These are phyloP conservation scores for Pachypanchax playfairii DNA, from an alignment of 2,113 vertebrate genomes.

Conservation along the genomic window DNA sequence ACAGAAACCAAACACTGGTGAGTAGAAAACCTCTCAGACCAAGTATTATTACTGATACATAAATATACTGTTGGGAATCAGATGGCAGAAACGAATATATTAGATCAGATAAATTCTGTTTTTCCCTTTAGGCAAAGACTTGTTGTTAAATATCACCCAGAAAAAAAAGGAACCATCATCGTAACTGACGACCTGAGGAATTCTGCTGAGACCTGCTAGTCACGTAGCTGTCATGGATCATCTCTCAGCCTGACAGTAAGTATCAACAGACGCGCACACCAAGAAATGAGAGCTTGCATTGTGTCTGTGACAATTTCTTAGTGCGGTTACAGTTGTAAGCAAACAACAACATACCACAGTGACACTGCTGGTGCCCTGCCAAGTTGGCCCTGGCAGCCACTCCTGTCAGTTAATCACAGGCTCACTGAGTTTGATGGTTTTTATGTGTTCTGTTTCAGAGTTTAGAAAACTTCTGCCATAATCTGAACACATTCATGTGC, in stretches of 20 bases:
- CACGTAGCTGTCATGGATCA: slow-evolving; percentile 42
- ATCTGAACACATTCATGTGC: not conserved
- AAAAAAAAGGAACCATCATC: slow-evolving; percentile 2
- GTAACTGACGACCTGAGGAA: slow-evolving; percentile 36
- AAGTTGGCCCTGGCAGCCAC: slow-evolving; percentile 41
- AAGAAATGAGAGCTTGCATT: slow-evolving; percentile 59
- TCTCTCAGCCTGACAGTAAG: slow-evolving; percentile 33
- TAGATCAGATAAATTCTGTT: not conserved
- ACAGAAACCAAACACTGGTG: slow-evolving; percentile 10
- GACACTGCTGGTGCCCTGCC: slow-evolving; percentile 61
- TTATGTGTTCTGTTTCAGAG: slow-evolving; percentile 8
- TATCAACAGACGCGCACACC: slow-evolving; percentile 48
- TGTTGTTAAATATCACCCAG: slow-evolving; percentile 3
- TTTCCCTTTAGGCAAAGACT: slow-evolving; percentile 1
- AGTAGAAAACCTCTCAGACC: not conserved
- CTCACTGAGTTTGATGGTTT: slow-evolving; percentile 36
- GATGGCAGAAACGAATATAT: not conserved
- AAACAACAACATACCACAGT: slow-evolving; percentile 70
- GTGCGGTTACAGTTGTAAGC: slow-evolving; percentile 54
- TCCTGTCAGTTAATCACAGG: slow-evolving; percentile 20
- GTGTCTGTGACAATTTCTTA: slow-evolving; percentile 62
- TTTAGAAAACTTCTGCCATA: slow-evolving; percentile 22
- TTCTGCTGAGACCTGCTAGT: slow-evolving; percentile 58
- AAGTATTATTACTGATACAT: not conserved
- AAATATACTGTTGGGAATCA: not conserved